A percentile compares a stretch with the other conserved stretches of the same genome.
Evolutionary conservation across 2,113 vertebrate genomes (phyloP).

Genomic region (Labrus mixtus): DNA sequence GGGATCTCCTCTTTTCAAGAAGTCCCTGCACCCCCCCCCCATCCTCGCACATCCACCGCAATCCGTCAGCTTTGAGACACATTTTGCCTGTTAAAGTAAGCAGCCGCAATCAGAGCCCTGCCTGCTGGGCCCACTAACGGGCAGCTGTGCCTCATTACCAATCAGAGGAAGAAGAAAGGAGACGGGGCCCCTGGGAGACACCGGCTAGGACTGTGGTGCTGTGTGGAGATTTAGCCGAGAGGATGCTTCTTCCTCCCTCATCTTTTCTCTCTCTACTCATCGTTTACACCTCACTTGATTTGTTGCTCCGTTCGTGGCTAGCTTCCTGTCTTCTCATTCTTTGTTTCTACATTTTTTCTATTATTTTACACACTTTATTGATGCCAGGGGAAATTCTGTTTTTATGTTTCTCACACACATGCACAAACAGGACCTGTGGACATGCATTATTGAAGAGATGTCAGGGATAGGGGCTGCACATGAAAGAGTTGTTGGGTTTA

Average conservation of each 20-base stretch:
- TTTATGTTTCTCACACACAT: no score
- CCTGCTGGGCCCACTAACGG: conserved; percentile 66
- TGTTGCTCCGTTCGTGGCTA: conserved; percentile 18
- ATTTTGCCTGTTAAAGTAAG: conserved; percentile 55
- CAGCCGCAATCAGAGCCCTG: conserved; percentile 60
- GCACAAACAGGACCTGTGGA: no score
- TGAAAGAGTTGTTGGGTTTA: no score
- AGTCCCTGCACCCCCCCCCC: background rate
- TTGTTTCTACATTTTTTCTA: conserved; percentile 5
- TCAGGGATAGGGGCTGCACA: no score
- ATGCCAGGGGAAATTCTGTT: no score
- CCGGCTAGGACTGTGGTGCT: conserved; percentile 31
- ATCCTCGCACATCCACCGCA: conserved; percentile 22
- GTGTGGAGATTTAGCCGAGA: conserved; percentile 17
- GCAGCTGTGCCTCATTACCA: conserved; percentile 75
- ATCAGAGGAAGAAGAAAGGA: conserved; percentile 59
- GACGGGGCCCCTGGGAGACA: conserved; percentile 47
- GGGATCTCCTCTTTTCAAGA: conserved; percentile 58
- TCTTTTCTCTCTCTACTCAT: conserved; percentile 4
- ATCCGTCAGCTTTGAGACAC: conserved; percentile 38
- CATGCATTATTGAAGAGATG: no score
- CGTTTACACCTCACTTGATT: conserved; percentile 33
- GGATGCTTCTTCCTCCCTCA: conserved; percentile 21
- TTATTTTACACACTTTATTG: background rate
- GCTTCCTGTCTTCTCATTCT: conserved; percentile 18